Conservation (phyloP, 2,888 invertebrate species). For the Leptarthrus brevirostris region DNA sequence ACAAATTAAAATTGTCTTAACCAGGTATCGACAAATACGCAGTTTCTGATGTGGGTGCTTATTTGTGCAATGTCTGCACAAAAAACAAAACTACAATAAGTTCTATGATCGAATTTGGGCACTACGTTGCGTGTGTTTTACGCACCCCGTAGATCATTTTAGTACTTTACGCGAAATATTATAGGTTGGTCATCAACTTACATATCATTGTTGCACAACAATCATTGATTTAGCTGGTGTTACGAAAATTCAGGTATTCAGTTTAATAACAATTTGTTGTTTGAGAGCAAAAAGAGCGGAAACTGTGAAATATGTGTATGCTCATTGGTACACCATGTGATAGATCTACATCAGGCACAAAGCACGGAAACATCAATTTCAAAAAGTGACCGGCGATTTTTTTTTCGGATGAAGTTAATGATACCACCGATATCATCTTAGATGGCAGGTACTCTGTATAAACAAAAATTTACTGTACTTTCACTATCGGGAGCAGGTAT, state of each 20-base stretch:
- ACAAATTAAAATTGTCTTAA: neutral
- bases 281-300: conserved; percentile 14
- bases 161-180: too few species aligned
- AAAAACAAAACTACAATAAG: too few species aligned
- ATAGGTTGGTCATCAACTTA: too few species aligned
- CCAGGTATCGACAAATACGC: too few species aligned
- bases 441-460: neutral
- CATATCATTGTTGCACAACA: neutral
- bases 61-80: too few species aligned
- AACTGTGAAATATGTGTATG: conserved; percentile 4
- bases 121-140: too few species aligned
- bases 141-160: too few species aligned
- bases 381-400: conserved; percentile 27
- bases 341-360: neutral
- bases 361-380: conserved; percentile 13
- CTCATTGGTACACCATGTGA: too few species aligned
- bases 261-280: conserved; percentile 17
- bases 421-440: conserved; percentile 7
- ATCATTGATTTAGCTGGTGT: neutral
- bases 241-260: conserved; percentile 18
- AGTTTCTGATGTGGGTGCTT: too few species aligned
- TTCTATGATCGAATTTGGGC: too few species aligned
- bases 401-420: neutral
- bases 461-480: neutral
- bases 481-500: neutral